Evolutionary conservation across 35 echinoderm and acorn worm genomes (phyloP).

Genomic region (Ophiothrix spiculata): DNA sequence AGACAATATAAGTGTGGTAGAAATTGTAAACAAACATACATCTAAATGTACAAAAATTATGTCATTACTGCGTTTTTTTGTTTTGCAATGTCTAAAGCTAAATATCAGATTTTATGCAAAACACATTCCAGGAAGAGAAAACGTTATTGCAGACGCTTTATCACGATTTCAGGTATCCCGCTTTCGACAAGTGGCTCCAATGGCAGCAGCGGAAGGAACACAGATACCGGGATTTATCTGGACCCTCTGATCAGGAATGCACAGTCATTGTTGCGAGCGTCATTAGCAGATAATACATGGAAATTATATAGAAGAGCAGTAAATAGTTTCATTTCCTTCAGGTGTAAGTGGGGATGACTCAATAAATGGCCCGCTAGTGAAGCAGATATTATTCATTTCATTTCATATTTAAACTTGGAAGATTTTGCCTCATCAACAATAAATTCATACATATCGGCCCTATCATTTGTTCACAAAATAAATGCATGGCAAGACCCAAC

Average conservation of each 20-base stretch:
- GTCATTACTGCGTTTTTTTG: constrained; percentile 7
- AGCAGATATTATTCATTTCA: background rate
- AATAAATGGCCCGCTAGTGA: no score
- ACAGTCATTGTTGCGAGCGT: background rate
- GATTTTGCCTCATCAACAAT: background rate
- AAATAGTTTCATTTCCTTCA: background rate
- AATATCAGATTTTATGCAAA: constrained; percentile 21
- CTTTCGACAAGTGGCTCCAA: background rate
- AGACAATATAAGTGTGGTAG: constrained; percentile 25
- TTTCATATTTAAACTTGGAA: background rate
- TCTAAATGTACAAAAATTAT: constrained; percentile 18
- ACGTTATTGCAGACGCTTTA: constrained; percentile 6
- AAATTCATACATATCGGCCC: constrained; percentile 1
- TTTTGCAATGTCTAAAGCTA: constrained; percentile 1
- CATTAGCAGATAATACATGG: background rate
- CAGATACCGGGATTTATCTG: background rate
- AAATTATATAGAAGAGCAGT: background rate
- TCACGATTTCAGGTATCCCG: background rate
- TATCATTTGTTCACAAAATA: constrained; percentile 1
- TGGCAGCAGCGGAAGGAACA: background rate
- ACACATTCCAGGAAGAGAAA: constrained; percentile 17
- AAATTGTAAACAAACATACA: constrained; percentile 16
- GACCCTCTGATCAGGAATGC: background rate
- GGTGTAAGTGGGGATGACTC: background rate
- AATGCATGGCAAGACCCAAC: background rate